These are phyloP conservation scores for Harpagoxenus sublaevis DNA, from an alignment of 2,888 invertebrate species.

Conservation along the genomic window DNA sequence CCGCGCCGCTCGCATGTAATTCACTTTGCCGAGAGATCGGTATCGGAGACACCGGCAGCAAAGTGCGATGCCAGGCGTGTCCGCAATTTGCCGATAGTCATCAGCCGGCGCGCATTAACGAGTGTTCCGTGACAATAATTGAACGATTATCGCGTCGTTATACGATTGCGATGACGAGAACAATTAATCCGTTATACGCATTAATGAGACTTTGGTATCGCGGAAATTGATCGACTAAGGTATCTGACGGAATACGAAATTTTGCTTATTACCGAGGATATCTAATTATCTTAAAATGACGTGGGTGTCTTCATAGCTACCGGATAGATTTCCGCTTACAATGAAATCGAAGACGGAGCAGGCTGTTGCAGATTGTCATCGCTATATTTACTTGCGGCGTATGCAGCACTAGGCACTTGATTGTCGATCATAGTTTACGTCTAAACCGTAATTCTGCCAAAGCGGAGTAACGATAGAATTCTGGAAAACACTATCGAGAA, in stretches of 20 bases:
- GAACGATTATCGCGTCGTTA: slow-evolving; percentile 10
- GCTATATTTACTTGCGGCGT: slow-evolving; percentile 62
- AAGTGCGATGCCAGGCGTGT: slow-evolving; percentile 30
- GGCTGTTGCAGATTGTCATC: slow-evolving; percentile 59
- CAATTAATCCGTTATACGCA: not conserved
- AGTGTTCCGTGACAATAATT: slow-evolving; percentile 19
- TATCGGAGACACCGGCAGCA: slow-evolving; percentile 17
- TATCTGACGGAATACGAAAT: not conserved
- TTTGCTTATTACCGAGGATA: not conserved
- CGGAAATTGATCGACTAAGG: not conserved
- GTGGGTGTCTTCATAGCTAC: not conserved
- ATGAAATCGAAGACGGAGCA: slow-evolving; percentile 15
- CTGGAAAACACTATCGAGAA: not conserved
- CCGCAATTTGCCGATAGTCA: slow-evolving; percentile 45
- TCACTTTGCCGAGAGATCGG: slow-evolving; percentile 30
- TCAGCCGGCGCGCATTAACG: slow-evolving; percentile 21
- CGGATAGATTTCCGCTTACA: not conserved
- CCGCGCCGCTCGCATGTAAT: slow-evolving; percentile 17
- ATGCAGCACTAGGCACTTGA: slow-evolving; percentile 16
- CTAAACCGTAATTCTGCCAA: not conserved
- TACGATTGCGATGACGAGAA: not conserved
- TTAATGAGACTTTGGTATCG: not conserved
- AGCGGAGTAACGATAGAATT: not conserved
- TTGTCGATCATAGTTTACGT: slow-evolving; percentile 15
- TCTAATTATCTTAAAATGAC: not conserved